Conservation (phyloP, 2,888 invertebrate species). For the Spodoptera picta region DNA sequence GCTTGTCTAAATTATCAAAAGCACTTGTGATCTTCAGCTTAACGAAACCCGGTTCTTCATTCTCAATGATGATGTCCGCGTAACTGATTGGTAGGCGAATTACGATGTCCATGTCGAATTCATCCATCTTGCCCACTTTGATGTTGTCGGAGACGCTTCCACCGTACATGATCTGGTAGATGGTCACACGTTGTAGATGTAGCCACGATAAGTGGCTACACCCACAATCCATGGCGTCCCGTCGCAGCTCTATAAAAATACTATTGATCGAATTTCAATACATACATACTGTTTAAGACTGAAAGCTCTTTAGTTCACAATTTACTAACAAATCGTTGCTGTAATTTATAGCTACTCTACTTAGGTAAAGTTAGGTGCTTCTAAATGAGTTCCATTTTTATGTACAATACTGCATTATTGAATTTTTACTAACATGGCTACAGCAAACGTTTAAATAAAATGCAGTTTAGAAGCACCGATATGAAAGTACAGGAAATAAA, state of each 20-base stretch:
- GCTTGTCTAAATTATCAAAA: slow-evolving; percentile 76
- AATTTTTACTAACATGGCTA: no score
- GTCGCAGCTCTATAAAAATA: slow-evolving; percentile 16
- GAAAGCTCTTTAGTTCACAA: slow-evolving; percentile 7
- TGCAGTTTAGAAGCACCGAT: no score
- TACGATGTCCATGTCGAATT: slow-evolving; percentile 90
- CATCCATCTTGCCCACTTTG: slow-evolving; percentile 88
- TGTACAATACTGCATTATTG: no score
- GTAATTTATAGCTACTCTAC: background rate
- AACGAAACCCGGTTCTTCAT: slow-evolving; percentile 83
- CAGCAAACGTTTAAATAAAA: no score
- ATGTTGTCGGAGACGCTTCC: slow-evolving; percentile 90
- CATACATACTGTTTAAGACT: slow-evolving; percentile 11
- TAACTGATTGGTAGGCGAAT: slow-evolving; percentile 85
- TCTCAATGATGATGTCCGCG: slow-evolving; percentile 76
- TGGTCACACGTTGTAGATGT: background rate
- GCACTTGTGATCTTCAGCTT: slow-evolving; percentile 74
- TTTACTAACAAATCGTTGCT: slow-evolving; percentile 3
- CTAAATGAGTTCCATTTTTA: no score
- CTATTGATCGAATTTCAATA: slow-evolving; percentile 27
- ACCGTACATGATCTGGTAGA: slow-evolving; percentile 76
- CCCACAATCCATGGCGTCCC: background rate
- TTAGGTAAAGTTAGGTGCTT: background rate
- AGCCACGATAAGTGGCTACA: background rate
- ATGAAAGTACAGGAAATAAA: no score